These are phyloP conservation scores for Pachycephala philippinensis DNA, from an alignment of 2,113 vertebrate genomes.

Conservation along the genomic window DNA sequence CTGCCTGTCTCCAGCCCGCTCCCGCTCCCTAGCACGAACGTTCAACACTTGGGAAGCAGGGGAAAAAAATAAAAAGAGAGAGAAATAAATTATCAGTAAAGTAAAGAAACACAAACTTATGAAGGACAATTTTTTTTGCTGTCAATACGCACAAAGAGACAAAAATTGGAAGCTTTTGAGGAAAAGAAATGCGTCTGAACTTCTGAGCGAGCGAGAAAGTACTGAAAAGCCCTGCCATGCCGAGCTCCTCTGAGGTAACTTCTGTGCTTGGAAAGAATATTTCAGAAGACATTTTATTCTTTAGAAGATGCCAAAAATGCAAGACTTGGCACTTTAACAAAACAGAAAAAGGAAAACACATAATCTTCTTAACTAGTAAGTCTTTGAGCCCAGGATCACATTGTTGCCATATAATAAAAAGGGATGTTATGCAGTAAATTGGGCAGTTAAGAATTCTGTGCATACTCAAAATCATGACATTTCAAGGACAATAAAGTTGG, in stretches of 20 bases:
- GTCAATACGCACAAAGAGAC: slow-evolving; percentile 50
- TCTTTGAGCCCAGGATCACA: slow-evolving; percentile 71
- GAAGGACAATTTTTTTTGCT: slow-evolving; percentile 50
- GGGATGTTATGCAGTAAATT: slow-evolving; percentile 72
- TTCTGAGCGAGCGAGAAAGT: slow-evolving; percentile 54
- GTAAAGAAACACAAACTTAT: slow-evolving; percentile 42
- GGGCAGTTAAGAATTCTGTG: slow-evolving; percentile 71
- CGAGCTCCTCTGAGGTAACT: slow-evolving; percentile 69
- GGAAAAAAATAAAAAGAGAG: not conserved
- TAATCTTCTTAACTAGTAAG: slow-evolving; percentile 76
- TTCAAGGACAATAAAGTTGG: slow-evolving; percentile 75
- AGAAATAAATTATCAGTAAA: slow-evolving; percentile 32
- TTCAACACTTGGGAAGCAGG: not conserved
- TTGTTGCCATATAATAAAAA: slow-evolving; percentile 72
- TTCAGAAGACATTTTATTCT: slow-evolving; percentile 72
- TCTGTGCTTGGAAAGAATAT: slow-evolving; percentile 63
- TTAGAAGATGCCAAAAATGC: slow-evolving; percentile 71
- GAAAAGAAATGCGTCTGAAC: slow-evolving; percentile 61
- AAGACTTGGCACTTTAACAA: slow-evolving; percentile 73
- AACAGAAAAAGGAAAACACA: slow-evolving; percentile 70
- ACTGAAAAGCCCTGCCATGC: slow-evolving; percentile 55
- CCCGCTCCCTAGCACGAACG: accelerated
- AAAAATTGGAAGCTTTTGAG: slow-evolving; percentile 67
- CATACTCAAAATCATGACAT: slow-evolving; percentile 70
- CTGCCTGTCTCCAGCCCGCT: not conserved